Base-by-base conservation (phyloP, 2,113 vertebrate species). In the Prietella phreatophila region DNA sequence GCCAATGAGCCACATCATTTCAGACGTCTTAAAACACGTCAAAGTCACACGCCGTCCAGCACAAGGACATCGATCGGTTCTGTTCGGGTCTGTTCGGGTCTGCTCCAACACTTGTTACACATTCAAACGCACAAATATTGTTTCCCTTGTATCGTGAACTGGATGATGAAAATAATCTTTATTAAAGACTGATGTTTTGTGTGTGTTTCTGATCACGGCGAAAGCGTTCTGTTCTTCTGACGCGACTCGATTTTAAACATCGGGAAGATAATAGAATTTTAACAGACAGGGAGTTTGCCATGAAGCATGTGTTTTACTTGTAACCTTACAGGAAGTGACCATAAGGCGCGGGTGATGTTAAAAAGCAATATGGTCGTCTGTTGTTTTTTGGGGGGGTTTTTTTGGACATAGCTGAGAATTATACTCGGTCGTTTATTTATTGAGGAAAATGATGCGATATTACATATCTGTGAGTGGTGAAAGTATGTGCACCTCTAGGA, bases 181-280 rank as follows among this genome's bases (percentile, higher is more conserved):
- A 91, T 89, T 91, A 91, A 91, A 91, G 86, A 88, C 84, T 87
- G 84, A 76, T 90, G 88, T 89, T 85, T 82, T 89, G 86, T 91
- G 88, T 86, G 90, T 90, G 89, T 91, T 90, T 84, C 80, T 84
- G 88, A 89, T 39, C 73, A 76, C 53, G 22, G 11, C 53, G 22
- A 53, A 14, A 25, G 33, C 20, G 14, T 58, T 81, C 39, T 87
- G 17, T 67, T 80, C 15, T 58, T 56, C 83, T 55, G 47, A 79
- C 42, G 2, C 22, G 5, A 6, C 4, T 27, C 10, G 19, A 10
- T 22, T 73, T 73, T 3, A 20, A 19, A 19, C 5, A 15, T 58
- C 15, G 3, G 20, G 39, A 42, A 42, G 4, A 0, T 20, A 1
- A n/a, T n/a, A n/a, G 61, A n/a, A 65, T 30, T n/a, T 63, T 27